A percentile compares a stretch with the other conserved stretches of the same genome.
Conservation (phyloP, 2,888 invertebrate species). For the Cephonodes hylas region DNA sequence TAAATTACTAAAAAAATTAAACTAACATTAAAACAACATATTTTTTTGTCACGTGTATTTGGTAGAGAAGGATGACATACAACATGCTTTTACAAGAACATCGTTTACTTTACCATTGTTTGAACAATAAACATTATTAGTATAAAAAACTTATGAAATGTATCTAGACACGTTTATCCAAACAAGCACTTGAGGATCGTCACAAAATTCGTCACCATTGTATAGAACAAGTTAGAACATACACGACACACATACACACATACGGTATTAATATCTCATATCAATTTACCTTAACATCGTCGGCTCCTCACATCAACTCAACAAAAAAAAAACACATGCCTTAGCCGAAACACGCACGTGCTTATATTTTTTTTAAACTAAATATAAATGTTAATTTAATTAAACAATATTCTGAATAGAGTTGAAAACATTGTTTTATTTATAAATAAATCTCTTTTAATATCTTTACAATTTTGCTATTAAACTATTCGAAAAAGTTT, state of each 20-base stretch:
- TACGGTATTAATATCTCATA: not conserved
- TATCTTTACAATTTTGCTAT: no score
- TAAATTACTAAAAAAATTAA: not conserved
- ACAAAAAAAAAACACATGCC: not conserved
- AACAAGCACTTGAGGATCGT: not conserved
- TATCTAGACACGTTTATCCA: not conserved
- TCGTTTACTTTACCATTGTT: not conserved
- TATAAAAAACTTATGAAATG: not conserved
- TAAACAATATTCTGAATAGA: not conserved
- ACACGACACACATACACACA: conserved; percentile 11
- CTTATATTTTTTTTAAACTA: not conserved
- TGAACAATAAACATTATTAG: not conserved
- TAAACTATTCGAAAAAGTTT: no score
- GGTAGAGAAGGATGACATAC: not conserved
- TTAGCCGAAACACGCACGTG: not conserved
- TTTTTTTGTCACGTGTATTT: not conserved
- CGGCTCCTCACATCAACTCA: not conserved
- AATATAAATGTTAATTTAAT: not conserved
- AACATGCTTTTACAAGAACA: not conserved
- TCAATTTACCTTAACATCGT: conserved; percentile 10
- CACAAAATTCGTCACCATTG: not conserved
- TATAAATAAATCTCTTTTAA: no score
- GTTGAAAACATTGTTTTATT: no score
- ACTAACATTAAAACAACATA: not conserved
- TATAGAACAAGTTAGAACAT: conserved; percentile 12